Evolutionary conservation across 2,888 invertebrate genomes (phyloP).

Genomic region (Drosophila tanythrix): DNA sequence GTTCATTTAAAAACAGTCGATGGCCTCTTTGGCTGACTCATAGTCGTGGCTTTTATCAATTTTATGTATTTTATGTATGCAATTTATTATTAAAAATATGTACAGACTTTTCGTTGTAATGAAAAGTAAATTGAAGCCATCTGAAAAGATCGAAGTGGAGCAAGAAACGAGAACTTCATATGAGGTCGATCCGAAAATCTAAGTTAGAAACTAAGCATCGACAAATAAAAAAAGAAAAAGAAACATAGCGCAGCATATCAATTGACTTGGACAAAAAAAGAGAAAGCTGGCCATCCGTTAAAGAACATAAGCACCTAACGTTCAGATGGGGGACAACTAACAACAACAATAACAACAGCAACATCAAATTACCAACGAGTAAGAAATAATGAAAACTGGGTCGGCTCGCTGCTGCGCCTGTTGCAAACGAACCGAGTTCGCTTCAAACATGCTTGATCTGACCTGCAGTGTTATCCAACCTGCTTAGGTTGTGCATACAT

Average conservation of each 20-base stretch:
- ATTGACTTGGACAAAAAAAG: slow-evolving; percentile 73
- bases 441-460: slow-evolving; percentile 38
- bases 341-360: slow-evolving; percentile 39
- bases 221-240: slow-evolving; percentile 21
- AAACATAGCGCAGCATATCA: slow-evolving; percentile 69
- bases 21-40: slow-evolving; percentile 37
- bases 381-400: slow-evolving; percentile 76
- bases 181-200: slow-evolving; percentile 30
- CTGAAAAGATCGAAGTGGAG: slow-evolving; percentile 33
- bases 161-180: slow-evolving; percentile 48
- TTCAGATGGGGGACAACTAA: slow-evolving; percentile 55
- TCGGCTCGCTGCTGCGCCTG: slow-evolving; percentile 51
- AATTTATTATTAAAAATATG: background rate
- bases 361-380: slow-evolving; percentile 46
- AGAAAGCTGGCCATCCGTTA: slow-evolving; percentile 67
- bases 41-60: slow-evolving; percentile 13
- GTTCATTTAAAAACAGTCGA: slow-evolving; percentile 26
- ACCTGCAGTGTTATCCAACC: slow-evolving; percentile 20
- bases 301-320: slow-evolving; percentile 70
- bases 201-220: slow-evolving; percentile 35
- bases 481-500: slow-evolving; percentile 5
- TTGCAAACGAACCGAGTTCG: slow-evolving; percentile 23
- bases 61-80: slow-evolving; percentile 15
- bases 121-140: slow-evolving; percentile 18
- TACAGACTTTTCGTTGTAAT: slow-evolving; percentile 9